Evolutionary conservation across 2,113 vertebrate genomes (phyloP), one percentile per base, ranked within the genome.

Genomic region (Dipodomys ordii): DNA sequence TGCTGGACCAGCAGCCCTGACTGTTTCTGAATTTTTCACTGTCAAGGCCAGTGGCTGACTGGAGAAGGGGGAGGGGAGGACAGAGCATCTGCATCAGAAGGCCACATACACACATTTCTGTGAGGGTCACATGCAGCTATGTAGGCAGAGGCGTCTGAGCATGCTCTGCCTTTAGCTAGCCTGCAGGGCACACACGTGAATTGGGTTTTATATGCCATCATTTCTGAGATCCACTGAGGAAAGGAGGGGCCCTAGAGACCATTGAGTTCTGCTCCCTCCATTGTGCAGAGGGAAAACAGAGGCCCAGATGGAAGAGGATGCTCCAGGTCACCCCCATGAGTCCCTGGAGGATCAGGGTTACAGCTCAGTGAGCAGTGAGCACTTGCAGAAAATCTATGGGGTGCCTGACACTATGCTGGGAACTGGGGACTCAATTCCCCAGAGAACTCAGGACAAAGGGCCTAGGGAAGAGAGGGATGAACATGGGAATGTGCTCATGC

Each of bases 21-120:
- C 93, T 83, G 71, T 94, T 96, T 82, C 94, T 92, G 85, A 93
- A 90, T 95, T 94, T 92, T 94, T 97, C 93, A 93, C 87, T 86
- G 79, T 94, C 90, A 94, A 85, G 71, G 90, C 88, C 60, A 74
- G 18, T n/a, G 60, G 88, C 30, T 92, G 94, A 90, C 18, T 25
- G 25, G 22, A 35, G 69, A 23, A 83, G 94, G 92, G 92, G 83
- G 57, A 5, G 72, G 94, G 93, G 93, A 89, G 28, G 46, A 73
- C 57, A 74, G 62, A 79, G 44, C 20, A 72, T 71, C 65, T 32
- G 28, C 2, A 28, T 87, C 79, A 80, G 83, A 95, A 92, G 67
- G 81, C 83, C 76, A 64, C 4, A 13, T 28, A 27, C 3, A 19
- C 68, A 22, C 64, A 49, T 92, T 69, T 32, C 57, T 18, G 44